Base-by-base conservation (phyloP, 2,113 vertebrate species). In the Tragelaphus imberbis region DNA sequence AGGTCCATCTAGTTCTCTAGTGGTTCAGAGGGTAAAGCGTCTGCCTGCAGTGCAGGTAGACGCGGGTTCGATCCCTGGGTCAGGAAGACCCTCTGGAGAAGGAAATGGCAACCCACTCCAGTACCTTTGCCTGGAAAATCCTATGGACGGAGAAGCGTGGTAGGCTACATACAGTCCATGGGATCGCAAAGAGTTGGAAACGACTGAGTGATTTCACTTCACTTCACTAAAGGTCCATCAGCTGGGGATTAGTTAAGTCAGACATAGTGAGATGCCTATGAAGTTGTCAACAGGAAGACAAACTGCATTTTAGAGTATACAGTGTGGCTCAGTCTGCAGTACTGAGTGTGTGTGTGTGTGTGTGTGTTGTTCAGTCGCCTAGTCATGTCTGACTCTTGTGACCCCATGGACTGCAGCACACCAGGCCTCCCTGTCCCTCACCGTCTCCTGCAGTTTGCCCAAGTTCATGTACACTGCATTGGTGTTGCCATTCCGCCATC, bases 221-320 rank as follows among this genome's bases (percentile, higher is more conserved):
- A 44, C 44, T 44, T 44, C 44, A 44, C 28, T 12, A 40, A 56
- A 44, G 4, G 33, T 13, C 10, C 68, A 71, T 23, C n/a, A 40
- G 19, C 1, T 47, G 56, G 56, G 55, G 51, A 84, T 89, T 55
- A 4, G 15, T 59, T 33, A 51, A 27, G 51, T 49, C 63, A 36
- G 6, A 80, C 16, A 61, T 6, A 27, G 3, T 11, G 40, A 61
- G 55, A 58, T n/a, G 2, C 13, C 23, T 33, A 0, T 6, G 51
- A 68, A 10, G 14, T 15, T 21, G 5, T 55, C 36, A 88, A 27
- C 2, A 59, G 9, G 80, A 87, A 93, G 36, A 58, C 25, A 53
- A n/a, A 4, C 30, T 44, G 21, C 33, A 33, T 23, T 33, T 58
- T 25, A 9, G 40, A 27, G 5, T 5, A 2, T 4, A 5, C 0